Evolutionary conservation across 2,888 invertebrate species (phyloP), one percentile per base, ranked within the genome.

Genomic region (Leptothorax acervorum): DNA sequence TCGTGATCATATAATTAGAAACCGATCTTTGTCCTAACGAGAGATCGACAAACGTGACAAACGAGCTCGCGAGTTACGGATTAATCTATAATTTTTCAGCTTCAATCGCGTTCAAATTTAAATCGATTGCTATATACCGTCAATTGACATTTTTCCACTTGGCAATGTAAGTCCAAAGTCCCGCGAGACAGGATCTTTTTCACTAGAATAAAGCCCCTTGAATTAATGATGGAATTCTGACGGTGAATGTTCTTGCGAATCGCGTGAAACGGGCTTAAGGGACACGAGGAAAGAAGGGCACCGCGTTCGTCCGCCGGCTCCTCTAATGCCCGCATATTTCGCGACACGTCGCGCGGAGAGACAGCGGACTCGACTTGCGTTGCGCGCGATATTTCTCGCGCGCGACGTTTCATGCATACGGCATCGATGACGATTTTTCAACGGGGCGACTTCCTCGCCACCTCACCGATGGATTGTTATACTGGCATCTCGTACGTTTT

Each of bases 341-440:
- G 75, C 75, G 82, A 82, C 75, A 63, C 63, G 74, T 74, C 79
- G 62, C 53, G 66, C 31, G 65, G 60, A 73, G 62, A 60, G 83
- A 81, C 66, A 63, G 75, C 42, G 55, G 48, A 81, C 81, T 63
- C 60, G 65, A 63, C 71, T 68, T 60, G 66, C 57, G 62, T 51
- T 48, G 45, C 53, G 48, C 78, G 78, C 48, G 70, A 68, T 82
- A 81, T 87, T 87, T 87, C 85, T 85, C 51, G 35, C 42, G 55
- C 76, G 53, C 63, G 70, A 82, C 75, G 63, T 74, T 70, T 51
- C 85, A 68, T 35, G 84, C 85, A 85, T 83, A 85, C 79, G 42
- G 53, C 35, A 48, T 78, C 57, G 66, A 88, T 85, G 79, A 81
- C 79, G 57, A 86, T 79, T 87, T 89, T 89, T 89, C 86, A 68